Percentiles rank a stretch among this genome's conserved stretches.
These are phyloP conservation scores for Notoglanidium macrostoma DNA, from an alignment of 2,797 vertebrate species.

Conservation along the genomic window DNA sequence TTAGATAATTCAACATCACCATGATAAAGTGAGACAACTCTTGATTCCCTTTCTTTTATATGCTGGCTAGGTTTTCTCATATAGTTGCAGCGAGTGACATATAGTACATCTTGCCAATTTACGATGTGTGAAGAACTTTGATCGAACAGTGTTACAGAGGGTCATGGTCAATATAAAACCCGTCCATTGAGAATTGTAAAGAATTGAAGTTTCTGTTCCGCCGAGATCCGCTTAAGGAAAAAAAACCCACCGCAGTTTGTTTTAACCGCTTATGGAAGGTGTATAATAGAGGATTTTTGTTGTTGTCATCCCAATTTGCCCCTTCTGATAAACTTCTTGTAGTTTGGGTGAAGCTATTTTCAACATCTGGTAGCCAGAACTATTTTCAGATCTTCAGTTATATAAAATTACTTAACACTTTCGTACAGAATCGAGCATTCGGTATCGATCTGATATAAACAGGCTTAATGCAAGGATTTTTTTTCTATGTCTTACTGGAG, in stretches of 20 bases:
- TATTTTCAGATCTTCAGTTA: background rate
- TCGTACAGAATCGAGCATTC: background rate
- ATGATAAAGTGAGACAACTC: background rate
- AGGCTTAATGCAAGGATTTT: background rate
- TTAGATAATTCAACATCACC: background rate
- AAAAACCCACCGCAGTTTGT: background rate
- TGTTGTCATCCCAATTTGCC: background rate
- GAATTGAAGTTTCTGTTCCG: background rate
- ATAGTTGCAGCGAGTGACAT: background rate
- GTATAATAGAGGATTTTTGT: background rate
- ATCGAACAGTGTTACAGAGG: constrained; percentile 23
- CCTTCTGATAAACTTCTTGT: background rate
- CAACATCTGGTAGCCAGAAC: background rate
- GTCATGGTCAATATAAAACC: constrained; percentile 34
- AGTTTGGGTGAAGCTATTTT: background rate
- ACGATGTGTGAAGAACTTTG: constrained; percentile 15
- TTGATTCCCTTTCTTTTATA: background rate
- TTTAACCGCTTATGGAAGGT: background rate
- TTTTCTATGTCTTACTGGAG: background rate
- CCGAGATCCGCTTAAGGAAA: background rate
- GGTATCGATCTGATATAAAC: background rate
- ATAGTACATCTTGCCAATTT: constrained; percentile 17
- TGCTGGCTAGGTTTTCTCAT: background rate
- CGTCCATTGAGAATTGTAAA: background rate
- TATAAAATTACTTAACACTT: background rate